Base-by-base conservation (phyloP, 2,113 vertebrate genomes). In the Saguinus imperator region DNA sequence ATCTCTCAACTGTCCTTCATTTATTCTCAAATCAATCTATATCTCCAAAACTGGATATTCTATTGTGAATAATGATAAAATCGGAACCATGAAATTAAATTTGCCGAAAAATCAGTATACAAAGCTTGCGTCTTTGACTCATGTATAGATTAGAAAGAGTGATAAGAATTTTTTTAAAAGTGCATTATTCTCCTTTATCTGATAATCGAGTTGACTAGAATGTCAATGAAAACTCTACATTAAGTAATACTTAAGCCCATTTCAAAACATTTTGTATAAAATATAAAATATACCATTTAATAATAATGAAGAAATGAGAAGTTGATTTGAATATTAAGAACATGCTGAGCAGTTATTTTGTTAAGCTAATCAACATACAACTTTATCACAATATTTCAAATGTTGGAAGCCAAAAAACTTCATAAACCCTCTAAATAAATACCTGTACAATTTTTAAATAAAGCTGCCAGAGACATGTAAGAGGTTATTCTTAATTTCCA, bases 1-100 rank as follows among this genome's bases (percentile, higher is more conserved):
- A 76, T 95, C 94, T 96, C 87, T 98, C 96, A 97, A 86, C 90
- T 96, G 92, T 68, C 58, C 55, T 92, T 98, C 94, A 97, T 97
- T 96, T 73, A 94, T 91, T 93, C 61, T 91, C 83, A 83, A 91
- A 40, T 64, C 91, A 92, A 94, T 75, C 61, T 93, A 55, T 95
- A 68, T 87, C 81, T 79, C 72, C 25, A 89, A 64, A 95, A 92
- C 0, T 95, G 35, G 61, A 86, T 85, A 52, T 57, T 94, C 79
- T 94, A 52, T 37, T 85, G 37, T 86, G 52, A 96, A 48, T 45
- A 82, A 80, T 52, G 84, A 73, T 91, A 94, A 92, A 48, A 92
- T 90, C 95, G 95, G 57, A 97, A 70, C 37, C 87, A 94, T 90
- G 52, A 97, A 96, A 96, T 95, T 94, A 95, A 97, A 96, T 94